phyloP scores from a whole-genome alignment of 2,113 vertebrate species.

The Dendropsophus ebraccatus region DNA sequence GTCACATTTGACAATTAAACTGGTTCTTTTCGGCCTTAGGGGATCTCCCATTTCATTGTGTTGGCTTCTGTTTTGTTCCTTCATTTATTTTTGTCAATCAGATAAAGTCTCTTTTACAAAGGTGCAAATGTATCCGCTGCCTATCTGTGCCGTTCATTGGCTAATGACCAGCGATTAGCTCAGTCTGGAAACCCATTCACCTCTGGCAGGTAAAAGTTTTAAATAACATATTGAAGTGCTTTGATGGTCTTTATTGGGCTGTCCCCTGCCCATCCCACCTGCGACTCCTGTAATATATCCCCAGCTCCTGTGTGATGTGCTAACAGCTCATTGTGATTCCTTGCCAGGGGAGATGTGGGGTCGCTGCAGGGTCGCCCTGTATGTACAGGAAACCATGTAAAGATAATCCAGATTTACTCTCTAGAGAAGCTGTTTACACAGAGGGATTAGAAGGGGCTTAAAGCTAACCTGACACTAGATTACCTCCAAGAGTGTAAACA shows the following conservation, averaged over 20 bases:
- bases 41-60: not conserved
- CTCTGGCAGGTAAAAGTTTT: slow-evolving; percentile 25
- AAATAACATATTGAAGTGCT: slow-evolving; percentile 1
- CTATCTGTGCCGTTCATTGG: slow-evolving; percentile 18
- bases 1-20: not conserved
- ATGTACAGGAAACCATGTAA: slow-evolving; percentile 80
- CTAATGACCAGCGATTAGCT: slow-evolving; percentile 18
- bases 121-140: not conserved
- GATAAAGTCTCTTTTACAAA: not conserved
- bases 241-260: slow-evolving; percentile 34
- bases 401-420: slow-evolving; percentile 85
- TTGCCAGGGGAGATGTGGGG: slow-evolving; percentile 65
- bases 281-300: slow-evolving; percentile 20
- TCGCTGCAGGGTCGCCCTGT: slow-evolving; percentile 72
- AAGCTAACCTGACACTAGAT: slow-evolving; percentile 80
- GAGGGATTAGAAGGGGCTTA: slow-evolving; percentile 88
- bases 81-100: not conserved
- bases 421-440: slow-evolving; percentile 88
- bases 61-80: not conserved
- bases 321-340: not conserved
- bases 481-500: slow-evolving; percentile 74
- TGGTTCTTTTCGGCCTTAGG: not conserved
- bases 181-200: not conserved
- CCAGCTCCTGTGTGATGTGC: not conserved
- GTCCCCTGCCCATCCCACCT: not conserved